Base-by-base conservation (phyloP, 2,797 vertebrate species). In the Cuculus canorus region DNA sequence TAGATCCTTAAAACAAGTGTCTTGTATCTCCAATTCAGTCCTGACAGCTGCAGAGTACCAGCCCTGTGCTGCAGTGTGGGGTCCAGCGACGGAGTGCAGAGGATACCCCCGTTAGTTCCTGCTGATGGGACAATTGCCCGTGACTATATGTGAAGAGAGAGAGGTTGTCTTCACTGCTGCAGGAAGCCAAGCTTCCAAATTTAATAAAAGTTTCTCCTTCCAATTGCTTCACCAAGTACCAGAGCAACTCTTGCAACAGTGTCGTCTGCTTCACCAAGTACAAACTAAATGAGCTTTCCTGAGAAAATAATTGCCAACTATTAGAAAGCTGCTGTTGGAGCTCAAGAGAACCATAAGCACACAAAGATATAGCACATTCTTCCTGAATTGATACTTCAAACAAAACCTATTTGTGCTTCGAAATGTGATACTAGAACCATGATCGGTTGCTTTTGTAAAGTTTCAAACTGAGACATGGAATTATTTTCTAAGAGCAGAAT, bases 221-320 rank as follows among this genome's bases (percentile, higher is more conserved):
- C 53, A 66, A 47, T 41, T 75, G 45, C 60, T 76, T 68, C 69
- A 64, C 28, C 0, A 0, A 83, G 88, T 88, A 69, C 1, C 4
- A 37, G 59, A 84, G 53, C 54, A 78, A 75, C 33, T 85, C 70
- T 84, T 73, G 43, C 69, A 95, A 91, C 48, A 86, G 76, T 7
- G 47, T 65, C 68, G 87, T 41, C 59, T 39, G 33, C 45, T 88
- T 95, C n/a, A 93, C 92, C 52, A 70, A 90, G 63, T 75, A 81
- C 61, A 78, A 86, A 80, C 48, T 53, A 82, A 88, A 94, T 33
- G 53, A 91, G 72, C 75, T 83, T 87, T 68, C 66, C 69, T 72
- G 47, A 83, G 53, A 89, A 96, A 95, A 91, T 77, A 91, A 92
- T 71, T 92, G 79, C 76, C 54, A 81, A 18, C 79, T 94, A 84